phyloP scores from a whole-genome alignment of 2,888 invertebrate genomes.

The Orthosia gothica region DNA sequence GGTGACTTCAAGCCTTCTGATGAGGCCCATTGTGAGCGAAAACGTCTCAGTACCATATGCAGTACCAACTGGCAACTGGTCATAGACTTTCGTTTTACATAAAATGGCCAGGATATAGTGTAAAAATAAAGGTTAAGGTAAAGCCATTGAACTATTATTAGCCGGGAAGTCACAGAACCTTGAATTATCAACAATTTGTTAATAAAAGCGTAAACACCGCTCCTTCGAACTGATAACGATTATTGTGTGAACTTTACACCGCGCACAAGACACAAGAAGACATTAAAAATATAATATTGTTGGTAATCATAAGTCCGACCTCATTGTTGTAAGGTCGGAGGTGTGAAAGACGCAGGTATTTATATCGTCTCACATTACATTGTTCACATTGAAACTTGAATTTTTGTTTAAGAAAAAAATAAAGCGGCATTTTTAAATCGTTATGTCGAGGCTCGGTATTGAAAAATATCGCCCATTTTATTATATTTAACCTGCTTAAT shows the following conservation, averaged over 20 bases:
- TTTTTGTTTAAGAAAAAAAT: conserved; percentile 1
- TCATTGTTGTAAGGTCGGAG: conserved; percentile 60
- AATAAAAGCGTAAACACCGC: conserved; percentile 58
- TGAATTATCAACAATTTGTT: conserved; percentile 53
- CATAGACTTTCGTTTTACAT: too few species aligned
- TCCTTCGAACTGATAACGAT: conserved; percentile 51
- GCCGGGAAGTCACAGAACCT: conserved; percentile 40
- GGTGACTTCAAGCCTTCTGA: too few species aligned
- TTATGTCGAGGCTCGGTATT: not conserved
- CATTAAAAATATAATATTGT: conserved; percentile 38
- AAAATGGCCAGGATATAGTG: not conserved
- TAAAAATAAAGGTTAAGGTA: conserved; percentile 32
- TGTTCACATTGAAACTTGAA: conserved; percentile 37
- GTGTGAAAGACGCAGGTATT: conserved; percentile 52
- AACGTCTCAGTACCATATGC: too few species aligned
- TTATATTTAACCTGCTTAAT: not conserved
- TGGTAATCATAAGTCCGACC: conserved; percentile 57
- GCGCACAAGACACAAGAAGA: conserved; percentile 37
- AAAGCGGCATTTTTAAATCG: not conserved
- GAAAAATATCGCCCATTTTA: not conserved
- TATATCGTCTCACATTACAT: conserved; percentile 54
- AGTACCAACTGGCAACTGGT: too few species aligned
- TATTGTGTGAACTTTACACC: conserved; percentile 62
- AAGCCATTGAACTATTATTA: conserved; percentile 26
- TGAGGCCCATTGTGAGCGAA: too few species aligned